phyloP scores from a whole-genome alignment of 2,113 vertebrate species.

The Corythoichthys haematopterus region DNA sequence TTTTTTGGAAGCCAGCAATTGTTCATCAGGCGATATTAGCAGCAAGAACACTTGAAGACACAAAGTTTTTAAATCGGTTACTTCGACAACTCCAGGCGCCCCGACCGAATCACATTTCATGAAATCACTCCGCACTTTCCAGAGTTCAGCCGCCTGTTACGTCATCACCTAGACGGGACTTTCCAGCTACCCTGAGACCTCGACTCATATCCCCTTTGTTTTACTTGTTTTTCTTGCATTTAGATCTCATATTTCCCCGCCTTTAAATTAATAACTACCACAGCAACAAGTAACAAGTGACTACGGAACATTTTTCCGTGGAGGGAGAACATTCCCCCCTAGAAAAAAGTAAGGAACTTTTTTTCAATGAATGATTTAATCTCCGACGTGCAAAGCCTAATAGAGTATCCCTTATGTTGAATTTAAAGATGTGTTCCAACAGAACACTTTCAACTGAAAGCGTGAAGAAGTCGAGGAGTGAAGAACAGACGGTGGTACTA shows the following conservation, averaged over 20 bases:
- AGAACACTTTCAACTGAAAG: background rate
- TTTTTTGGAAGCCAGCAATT: constrained; percentile 31
- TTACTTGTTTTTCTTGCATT: background rate
- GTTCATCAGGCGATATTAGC: constrained; percentile 44
- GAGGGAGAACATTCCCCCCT: background rate
- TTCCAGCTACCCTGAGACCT: constrained; percentile 39
- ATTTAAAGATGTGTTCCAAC: background rate
- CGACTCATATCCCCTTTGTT: background rate
- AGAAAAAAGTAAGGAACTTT: background rate
- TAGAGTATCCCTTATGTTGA: no score
- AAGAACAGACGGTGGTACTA: constrained; percentile 54
- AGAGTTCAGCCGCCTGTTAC: constrained; percentile 48
- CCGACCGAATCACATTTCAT: constrained; percentile 57
- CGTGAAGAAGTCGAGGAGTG: background rate
- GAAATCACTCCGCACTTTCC: constrained; percentile 63
- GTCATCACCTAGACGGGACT: constrained; percentile 59
- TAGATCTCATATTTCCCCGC: background rate
- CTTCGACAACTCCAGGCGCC: constrained; percentile 63
- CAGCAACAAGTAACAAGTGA: background rate
- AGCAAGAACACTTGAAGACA: constrained; percentile 48
- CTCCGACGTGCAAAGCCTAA: background rate
- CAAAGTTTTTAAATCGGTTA: constrained; percentile 71
- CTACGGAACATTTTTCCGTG: background rate
- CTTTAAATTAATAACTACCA: background rate
- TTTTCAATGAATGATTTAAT: background rate